Base-by-base conservation (phyloP, 2,888 invertebrate species). In the Caenorhabditis sp. region DNA sequence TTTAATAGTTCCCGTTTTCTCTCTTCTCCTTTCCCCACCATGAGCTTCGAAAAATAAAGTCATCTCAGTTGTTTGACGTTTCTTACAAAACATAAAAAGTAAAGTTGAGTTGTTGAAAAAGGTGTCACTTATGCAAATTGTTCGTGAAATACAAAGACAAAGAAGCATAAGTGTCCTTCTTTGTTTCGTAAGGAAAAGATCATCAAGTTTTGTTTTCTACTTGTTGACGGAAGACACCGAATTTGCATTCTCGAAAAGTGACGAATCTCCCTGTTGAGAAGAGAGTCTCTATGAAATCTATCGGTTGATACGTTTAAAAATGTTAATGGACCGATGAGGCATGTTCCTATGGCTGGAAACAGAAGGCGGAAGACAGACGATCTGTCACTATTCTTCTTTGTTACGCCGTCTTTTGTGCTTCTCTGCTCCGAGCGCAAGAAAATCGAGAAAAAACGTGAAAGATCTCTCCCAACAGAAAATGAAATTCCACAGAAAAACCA, bases 31-130 rank as follows among this genome's bases (percentile, higher is more conserved):
- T 24, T 19, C 12, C 19, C 49, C 2, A 4, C 19, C 47, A n/a
- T 47, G n/a, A 19, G 7, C 19, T 19, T 59, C 63, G 44, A 10
- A 61, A 47, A 76, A 76, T 77, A 70, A 77, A 77, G 77, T 56
- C 69, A 77, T 77, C 63, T 51, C 61, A 69, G 77, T 77, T 77
- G 77, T 77, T 77, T 77, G 77, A 61, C 64, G 66, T 51, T 35
- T 68, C 64, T 38, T 14, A 51, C 16, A 63, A n/a, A 54, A 8
- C 31, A 35, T 16, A 61, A 61, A 61, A 63, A 35, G 64, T 35
- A 41, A 63, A 63, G 63, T 63, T 26, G 59, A 61, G 59, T 61
- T 35, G 14, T 41, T 35, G n/a, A 1, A 19, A 49, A 14, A 19
- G 49, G 73, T 58, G 35, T 31, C 59, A 38, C 22, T 41, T 64